phyloP scores from a whole-genome alignment of 2,113 vertebrate genomes.

The Otolemur garnettii region DNA sequence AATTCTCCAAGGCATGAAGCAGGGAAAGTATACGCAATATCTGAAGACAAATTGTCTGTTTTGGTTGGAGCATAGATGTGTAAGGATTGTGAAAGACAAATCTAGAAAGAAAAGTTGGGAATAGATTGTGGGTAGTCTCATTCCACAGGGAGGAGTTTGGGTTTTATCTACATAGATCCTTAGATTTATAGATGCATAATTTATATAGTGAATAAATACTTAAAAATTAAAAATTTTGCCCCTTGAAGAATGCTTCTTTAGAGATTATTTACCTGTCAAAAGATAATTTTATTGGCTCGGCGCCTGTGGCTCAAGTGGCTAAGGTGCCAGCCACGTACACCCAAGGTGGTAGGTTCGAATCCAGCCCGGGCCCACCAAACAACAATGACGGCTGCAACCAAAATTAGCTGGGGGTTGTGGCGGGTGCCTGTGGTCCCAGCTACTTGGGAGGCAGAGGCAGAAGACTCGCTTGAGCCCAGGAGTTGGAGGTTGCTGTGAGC shows the following conservation, averaged over 20 bases:
- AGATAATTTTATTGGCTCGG: not conserved
- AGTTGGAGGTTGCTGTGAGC: too few species aligned
- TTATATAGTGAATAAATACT: not conserved
- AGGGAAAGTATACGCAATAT: not conserved
- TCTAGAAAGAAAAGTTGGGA: not conserved
- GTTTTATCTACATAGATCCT: not conserved
- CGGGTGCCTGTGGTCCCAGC: too few species aligned
- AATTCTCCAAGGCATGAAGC: not conserved
- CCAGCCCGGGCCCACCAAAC: too few species aligned
- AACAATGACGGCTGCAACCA: too few species aligned
- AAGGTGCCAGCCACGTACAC: too few species aligned
- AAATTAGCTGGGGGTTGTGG: too few species aligned
- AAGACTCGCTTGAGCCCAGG: too few species aligned
- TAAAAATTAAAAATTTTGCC: not conserved
- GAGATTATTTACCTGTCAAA: not conserved
- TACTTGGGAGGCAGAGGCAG: too few species aligned
- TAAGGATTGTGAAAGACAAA: not conserved
- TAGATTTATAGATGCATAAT: not conserved
- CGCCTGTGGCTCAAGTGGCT: too few species aligned
- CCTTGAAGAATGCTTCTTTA: not conserved
- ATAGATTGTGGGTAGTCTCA: not conserved
- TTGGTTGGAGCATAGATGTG: not conserved
- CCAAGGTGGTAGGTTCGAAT: too few species aligned
- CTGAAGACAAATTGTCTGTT: not conserved
- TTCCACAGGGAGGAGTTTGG: not conserved